Base-by-base conservation (phyloP, 2,888 invertebrate species). In the Scotopteryx bipunctaria region DNA sequence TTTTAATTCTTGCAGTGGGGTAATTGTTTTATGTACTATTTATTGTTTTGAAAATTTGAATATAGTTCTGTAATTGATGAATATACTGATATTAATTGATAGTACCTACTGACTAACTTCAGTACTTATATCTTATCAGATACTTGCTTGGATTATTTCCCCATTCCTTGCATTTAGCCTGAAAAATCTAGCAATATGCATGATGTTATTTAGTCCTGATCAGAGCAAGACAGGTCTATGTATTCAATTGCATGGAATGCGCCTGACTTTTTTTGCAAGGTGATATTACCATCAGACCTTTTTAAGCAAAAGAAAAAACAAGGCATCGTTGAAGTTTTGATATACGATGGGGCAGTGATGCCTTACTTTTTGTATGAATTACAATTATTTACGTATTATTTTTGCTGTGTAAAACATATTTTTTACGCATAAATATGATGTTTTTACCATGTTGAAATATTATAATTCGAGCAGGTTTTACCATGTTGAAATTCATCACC, bases 181-280 rank as follows among this genome's bases (percentile, higher is more conserved):
- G 8, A n/a, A 25, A 32, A 23, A n/a, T 13, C 21, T 25, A 17
- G n/a, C 21, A 5, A 25, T 11, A 14, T 41, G 52, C 52, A 52
- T 52, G 52, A 25, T 27, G 25, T 17, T 8, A 25, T 21, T 33
- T 29, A 11, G 41, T 35, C 29, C 21, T 35, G 38, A 9, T 15
- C 16, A 2, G 3, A 15, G 13, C 9, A 13, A 15, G 11, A 37
- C 19, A 14, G 23, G 25, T 11, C 31, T 9, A 31, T 38, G 42
- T 35, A 42, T 32, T 31, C 11, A 36, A 19, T 42, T 42, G 43
- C 53, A 54, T 54, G 53, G 48, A 48, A 54, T 54, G 53, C 31
- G 48, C 53, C 35, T 54, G 35, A 27, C 40, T 29, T 53, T 42
- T 37, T 41, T 36, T 31, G 19, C 33, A 42, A 46, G 17, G 29